phyloP scores from a whole-genome alignment of 2,113 vertebrate species.

The Ceuthmochares aereus region DNA sequence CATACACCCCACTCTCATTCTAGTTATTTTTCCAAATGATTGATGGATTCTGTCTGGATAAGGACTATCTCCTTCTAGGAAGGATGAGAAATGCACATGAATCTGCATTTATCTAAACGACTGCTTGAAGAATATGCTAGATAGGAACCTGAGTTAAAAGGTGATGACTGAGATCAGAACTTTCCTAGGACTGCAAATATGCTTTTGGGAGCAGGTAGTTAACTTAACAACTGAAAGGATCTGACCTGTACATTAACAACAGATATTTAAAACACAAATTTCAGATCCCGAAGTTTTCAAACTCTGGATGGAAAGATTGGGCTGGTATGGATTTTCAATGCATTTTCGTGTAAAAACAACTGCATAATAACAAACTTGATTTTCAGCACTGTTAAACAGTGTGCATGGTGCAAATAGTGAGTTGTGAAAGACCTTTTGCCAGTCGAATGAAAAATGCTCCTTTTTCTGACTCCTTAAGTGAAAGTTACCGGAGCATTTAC shows the following conservation, averaged over 20 bases:
- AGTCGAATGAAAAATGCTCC: background rate
- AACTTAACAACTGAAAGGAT: background rate
- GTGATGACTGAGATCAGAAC: background rate
- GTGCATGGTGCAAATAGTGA: accelerated
- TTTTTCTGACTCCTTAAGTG: background rate
- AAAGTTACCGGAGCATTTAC: background rate
- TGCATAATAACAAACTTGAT: background rate
- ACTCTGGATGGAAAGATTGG: background rate
- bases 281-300: background rate
- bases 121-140: background rate
- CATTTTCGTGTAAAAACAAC: background rate
- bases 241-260: background rate
- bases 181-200: background rate
- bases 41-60: background rate
- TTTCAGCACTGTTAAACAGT: background rate
- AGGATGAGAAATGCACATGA: background rate
- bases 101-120: background rate
- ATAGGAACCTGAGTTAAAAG: background rate
- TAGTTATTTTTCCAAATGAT: background rate
- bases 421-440: background rate
- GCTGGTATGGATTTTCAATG: background rate
- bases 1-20: background rate
- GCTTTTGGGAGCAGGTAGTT: background rate
- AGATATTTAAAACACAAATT: background rate
- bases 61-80: background rate